phyloP scores from a whole-genome alignment of 2,113 vertebrate species.

The Tragelaphus strepsiceros region DNA sequence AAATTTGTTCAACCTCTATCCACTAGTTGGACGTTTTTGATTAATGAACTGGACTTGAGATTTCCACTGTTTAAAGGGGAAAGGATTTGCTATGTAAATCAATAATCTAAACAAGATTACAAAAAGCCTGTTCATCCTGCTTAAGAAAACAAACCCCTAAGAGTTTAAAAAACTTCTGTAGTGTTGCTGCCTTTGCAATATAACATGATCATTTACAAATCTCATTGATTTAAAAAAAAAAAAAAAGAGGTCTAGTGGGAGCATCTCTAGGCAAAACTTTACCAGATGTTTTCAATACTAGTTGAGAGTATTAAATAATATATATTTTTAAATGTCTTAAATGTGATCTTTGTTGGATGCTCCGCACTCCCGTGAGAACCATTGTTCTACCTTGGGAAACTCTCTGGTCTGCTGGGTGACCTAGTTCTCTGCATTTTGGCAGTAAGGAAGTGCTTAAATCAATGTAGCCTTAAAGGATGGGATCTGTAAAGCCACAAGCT shows the following conservation, averaged over 20 bases:
- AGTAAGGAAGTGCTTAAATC: background rate
- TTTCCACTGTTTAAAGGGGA: background rate
- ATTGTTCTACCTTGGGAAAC: background rate
- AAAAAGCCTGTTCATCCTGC: background rate
- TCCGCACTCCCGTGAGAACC: fast-evolving
- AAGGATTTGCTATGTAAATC: constrained; percentile 6
- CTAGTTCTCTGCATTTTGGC: background rate
- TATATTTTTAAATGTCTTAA: background rate
- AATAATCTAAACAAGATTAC: background rate
- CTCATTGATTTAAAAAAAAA: background rate
- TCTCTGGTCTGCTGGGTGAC: background rate
- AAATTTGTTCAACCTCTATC: background rate
- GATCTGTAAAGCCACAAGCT: background rate
- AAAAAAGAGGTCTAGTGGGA: background rate
- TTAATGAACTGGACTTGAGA: background rate
- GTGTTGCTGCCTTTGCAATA: background rate
- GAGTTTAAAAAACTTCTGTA: background rate
- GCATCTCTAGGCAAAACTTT: background rate
- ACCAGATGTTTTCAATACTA: background rate
- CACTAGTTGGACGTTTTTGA: background rate
- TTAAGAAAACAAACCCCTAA: background rate
- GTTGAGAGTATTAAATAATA: background rate
- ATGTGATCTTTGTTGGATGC: background rate
- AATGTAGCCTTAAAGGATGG: background rate
- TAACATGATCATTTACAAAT: background rate